Percentiles rank a stretch among this genome's conserved stretches.
Conservation (phyloP, 2,888 invertebrate genomes). For the Tenodera sinensis region DNA sequence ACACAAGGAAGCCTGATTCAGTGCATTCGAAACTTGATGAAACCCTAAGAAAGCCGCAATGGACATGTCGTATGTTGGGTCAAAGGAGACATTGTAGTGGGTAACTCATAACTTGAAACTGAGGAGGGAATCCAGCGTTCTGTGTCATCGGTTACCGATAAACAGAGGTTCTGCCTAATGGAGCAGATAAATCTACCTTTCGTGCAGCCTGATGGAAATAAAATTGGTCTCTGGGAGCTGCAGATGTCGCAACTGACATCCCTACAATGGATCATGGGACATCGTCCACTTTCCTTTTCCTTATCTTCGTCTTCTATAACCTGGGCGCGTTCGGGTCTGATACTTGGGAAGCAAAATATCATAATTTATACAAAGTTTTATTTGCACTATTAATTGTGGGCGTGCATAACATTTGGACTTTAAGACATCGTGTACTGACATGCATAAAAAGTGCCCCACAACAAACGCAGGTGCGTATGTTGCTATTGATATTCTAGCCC, state of each 20-base stretch:
- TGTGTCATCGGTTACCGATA: conserved; percentile 26
- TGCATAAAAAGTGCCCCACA: too few relatives aligned
- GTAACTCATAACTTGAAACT: not conserved
- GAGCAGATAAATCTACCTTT: conserved; percentile 28
- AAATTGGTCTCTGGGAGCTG: conserved; percentile 3
- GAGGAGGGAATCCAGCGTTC: not conserved
- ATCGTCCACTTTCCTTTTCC: not conserved
- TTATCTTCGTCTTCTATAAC: not conserved
- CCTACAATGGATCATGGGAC: not conserved
- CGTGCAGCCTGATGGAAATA: conserved; percentile 17
- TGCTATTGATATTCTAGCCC: too few relatives aligned
- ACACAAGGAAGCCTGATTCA: too few relatives aligned
- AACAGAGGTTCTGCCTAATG: conserved; percentile 23
- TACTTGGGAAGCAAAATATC: not conserved
- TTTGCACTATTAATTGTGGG: too few relatives aligned
- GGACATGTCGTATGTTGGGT: not conserved
- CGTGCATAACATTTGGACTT: too few relatives aligned
- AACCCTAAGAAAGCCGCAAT: too few relatives aligned
- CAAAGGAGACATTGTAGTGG: not conserved
- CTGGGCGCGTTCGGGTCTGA: not conserved
- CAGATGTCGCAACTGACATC: not conserved
- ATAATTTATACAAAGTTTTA: too few relatives aligned
- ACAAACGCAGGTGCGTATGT: too few relatives aligned
- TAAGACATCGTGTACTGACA: too few relatives aligned
- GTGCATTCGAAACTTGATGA: too few relatives aligned